phyloP scores from a whole-genome alignment of 2,797 vertebrate species.

The Sylvia borin region DNA sequence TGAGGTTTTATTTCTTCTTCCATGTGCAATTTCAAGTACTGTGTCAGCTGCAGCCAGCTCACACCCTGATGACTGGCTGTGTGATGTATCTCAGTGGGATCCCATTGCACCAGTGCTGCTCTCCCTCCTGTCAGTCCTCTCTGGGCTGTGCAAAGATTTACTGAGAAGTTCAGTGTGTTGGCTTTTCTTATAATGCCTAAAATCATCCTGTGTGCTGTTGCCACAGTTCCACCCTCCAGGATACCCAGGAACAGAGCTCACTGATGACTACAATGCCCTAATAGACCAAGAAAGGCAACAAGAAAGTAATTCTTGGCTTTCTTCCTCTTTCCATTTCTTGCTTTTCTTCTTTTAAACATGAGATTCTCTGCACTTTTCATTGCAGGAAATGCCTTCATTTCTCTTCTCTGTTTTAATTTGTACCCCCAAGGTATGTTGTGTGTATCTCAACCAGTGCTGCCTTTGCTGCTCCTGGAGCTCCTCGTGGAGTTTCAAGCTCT shows the following conservation, averaged over 20 bases:
- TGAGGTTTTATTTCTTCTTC: background rate
- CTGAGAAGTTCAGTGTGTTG: background rate
- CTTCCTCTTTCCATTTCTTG: background rate
- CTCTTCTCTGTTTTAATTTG: background rate
- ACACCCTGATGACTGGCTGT: accelerated
- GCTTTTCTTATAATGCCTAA: background rate
- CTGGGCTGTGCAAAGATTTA: background rate
- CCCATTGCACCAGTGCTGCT: background rate
- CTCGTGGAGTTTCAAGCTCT: background rate
- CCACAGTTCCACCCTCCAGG: background rate
- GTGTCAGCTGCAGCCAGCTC: background rate
- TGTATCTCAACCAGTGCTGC: background rate
- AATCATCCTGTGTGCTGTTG: background rate
- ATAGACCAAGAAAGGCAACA: background rate
- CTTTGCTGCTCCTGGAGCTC: background rate
- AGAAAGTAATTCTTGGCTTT: background rate
- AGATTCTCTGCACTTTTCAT: background rate
- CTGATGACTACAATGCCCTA: background rate
- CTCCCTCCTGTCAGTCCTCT: background rate
- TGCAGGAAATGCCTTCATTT: background rate
- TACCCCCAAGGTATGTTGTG: accelerated
- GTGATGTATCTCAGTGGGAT: background rate
- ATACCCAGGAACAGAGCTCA: background rate
- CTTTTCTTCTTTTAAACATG: background rate
- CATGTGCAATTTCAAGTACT: accelerated